phyloP scores from a whole-genome alignment of 2,888 invertebrate genomes.

The Hermaeophaga mercurialis region DNA sequence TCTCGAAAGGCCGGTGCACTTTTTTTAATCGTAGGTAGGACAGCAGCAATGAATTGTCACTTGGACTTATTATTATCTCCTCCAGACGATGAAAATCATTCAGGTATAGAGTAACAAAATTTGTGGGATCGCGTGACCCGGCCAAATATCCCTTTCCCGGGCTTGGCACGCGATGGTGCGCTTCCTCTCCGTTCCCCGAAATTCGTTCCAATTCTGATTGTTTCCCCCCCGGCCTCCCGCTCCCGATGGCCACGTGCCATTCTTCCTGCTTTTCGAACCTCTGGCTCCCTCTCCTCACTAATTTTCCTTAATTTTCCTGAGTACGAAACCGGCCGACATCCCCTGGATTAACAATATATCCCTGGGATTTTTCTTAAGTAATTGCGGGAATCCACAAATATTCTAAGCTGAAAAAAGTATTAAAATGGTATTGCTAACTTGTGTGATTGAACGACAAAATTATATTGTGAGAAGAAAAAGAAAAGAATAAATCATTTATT shows the following conservation, averaged over 20 bases:
- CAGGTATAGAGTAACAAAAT: constrained; percentile 51
- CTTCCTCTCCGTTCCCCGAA: constrained; percentile 42
- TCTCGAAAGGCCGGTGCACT: too few relatives aligned
- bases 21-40: not conserved
- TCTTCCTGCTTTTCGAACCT: constrained; percentile 41
- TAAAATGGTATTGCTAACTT: too few relatives aligned
- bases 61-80: constrained; percentile 38
- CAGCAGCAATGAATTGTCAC: constrained; percentile 30
- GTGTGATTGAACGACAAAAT: too few relatives aligned
- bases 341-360: not conserved
- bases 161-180: constrained; percentile 52
- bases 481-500: too few relatives aligned
- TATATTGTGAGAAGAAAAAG: too few relatives aligned
- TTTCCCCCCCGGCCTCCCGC: constrained; percentile 29
- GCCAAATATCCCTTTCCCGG: constrained; percentile 49
- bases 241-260: constrained; percentile 44
- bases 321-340: not conserved
- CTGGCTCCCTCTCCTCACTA: not conserved
- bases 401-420: too few relatives aligned
- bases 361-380: not conserved
- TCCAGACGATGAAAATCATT: constrained; percentile 19
- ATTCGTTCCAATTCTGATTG: constrained; percentile 51
- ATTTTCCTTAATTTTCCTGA: constrained; percentile 8
- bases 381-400: too few relatives aligned
- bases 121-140: constrained; percentile 53